Base-by-base conservation (phyloP, 2,113 vertebrate genomes). In the Opisthocomus hoazin region DNA sequence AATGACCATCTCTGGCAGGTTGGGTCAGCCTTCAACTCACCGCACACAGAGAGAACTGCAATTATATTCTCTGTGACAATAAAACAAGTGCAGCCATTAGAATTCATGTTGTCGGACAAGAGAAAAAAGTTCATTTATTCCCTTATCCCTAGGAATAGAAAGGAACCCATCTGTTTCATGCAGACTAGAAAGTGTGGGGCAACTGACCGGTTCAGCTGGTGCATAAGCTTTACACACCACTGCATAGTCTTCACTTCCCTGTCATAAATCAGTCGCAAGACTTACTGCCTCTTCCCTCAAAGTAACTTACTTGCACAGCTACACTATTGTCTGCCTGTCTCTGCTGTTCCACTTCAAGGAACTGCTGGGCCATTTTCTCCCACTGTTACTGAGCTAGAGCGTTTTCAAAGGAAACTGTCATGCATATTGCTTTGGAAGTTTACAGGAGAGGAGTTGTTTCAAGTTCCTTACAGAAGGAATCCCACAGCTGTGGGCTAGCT, bases 401-500 rank as follows among this genome's bases (percentile, higher is more conserved):
- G 10, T 60, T 82, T 85, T 37, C 61, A 82, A 88, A 64, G 45
- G 66, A 81, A 79, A 66, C 11, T 23, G 8, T 54, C 70, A 36
- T 53, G 53, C 6, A 3, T 46, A 46, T 82, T 87, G 29, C 36
- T 82, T 78, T 56, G 56, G 39, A 65, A 82, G 21, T 64, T 87
- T 71, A 60, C 15, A 51, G 46, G 24, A 64, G 41, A 74, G 8
- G 16, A 36, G 5, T 45, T 84, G 56, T 46, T 80, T 84, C 43
- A 65, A 36, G 77, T 46, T 63, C 29, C 26, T 87, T 56, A 68
- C 1, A 2, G n/a, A 87, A 90, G n/a, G 23, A 79, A 57, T 12
- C 34, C 10, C 51, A 32, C 15, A 84, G n/a, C 43, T 6, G 0
- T 0, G 0, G 48, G 19, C 54, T 64, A 69, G 14, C 39, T 92